phyloP scores from a whole-genome alignment of 2,888 invertebrate genomes.

The Euproctis similis region DNA sequence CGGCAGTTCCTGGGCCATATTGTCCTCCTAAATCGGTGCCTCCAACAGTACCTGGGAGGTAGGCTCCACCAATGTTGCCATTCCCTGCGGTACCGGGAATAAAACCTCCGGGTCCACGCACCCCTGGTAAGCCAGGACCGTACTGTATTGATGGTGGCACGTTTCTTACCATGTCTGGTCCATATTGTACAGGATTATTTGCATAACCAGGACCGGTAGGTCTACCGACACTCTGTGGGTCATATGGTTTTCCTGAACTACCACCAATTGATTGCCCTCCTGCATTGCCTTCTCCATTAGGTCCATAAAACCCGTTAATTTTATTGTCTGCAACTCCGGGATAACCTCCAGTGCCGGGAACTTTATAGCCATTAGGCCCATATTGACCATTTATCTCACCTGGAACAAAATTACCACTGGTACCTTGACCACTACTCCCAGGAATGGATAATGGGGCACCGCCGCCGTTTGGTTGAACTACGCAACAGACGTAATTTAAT shows the following conservation, averaged over 20 bases:
- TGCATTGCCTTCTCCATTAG: conserved; percentile 1
- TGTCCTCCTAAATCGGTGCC: not conserved
- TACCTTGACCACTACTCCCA: not conserved
- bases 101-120: conserved; percentile 5
- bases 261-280: conserved; percentile 1
- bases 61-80: no score
- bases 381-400: conserved; percentile 5
- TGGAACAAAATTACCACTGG: not conserved
- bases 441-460: not conserved
- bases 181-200: conserved; percentile 16
- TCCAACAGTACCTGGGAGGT: not conserved
- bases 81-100: no score
- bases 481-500: conserved; percentile 35
- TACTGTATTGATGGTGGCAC: not conserved
- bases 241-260: not conserved
- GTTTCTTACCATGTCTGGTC: not conserved
- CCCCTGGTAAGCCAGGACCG: not conserved
- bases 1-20: conserved; percentile 4
- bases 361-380: conserved; percentile 6
- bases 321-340: no score
- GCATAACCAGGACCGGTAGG: conserved; percentile 7
- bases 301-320: not conserved
- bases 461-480: conserved; percentile 26
- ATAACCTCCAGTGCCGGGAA: not conserved
- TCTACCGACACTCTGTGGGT: conserved; percentile 8